Evolutionary conservation across 2,888 invertebrate species (phyloP), one percentile per base, ranked within the genome.

Genomic region (Ctena decussata): DNA sequence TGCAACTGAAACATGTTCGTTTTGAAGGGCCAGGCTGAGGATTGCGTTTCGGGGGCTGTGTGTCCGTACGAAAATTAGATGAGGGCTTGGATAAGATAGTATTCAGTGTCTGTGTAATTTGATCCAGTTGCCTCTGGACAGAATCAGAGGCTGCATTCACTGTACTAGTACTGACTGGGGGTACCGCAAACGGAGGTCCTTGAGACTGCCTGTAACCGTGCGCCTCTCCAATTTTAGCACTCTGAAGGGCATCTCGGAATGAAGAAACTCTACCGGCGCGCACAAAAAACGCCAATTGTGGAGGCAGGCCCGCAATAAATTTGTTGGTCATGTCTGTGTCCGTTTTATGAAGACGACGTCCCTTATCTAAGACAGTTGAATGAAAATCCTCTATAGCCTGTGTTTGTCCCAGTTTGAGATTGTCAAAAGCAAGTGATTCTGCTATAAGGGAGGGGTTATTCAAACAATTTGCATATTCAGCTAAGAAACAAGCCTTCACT

Each of bases 361-460:
- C 87, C 60, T 82, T 84, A 53, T 87, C 84, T 27, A 77, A 12
- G 2, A 82, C 74, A 8, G 41, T 72, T 6, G 77, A 37, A 37
- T 87, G 82, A 49, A 82, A 87, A 0, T 82, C 80, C 71, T 85
- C 82, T 24, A 85, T 70, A 12, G 74, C 57, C 53, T 79, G 84
- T 3, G 24, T 2, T 12, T 44, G 27, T n/a, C 15, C n/a, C 0
- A 87, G 41, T 30, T 8, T 44, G 1, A 87, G 27, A 18, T 53
- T 41, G 24, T 82, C 80, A 41, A 84, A 85, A 3, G 70, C 15
- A 24, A 49, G 82, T 44, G 35, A 35, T 41, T 87, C 84, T 12
- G 80, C 39, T n/a, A 82, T 77, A 24, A 85, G 44, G 11, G n/a
- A 6, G 3, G 86, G 82, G 12, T 77, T 41, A 57, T 65, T 78